Percentiles rank a stretch among this genome's conserved stretches.
phyloP scores from a whole-genome alignment of 2,113 vertebrate genomes.

The Mirounga angustirostris region DNA sequence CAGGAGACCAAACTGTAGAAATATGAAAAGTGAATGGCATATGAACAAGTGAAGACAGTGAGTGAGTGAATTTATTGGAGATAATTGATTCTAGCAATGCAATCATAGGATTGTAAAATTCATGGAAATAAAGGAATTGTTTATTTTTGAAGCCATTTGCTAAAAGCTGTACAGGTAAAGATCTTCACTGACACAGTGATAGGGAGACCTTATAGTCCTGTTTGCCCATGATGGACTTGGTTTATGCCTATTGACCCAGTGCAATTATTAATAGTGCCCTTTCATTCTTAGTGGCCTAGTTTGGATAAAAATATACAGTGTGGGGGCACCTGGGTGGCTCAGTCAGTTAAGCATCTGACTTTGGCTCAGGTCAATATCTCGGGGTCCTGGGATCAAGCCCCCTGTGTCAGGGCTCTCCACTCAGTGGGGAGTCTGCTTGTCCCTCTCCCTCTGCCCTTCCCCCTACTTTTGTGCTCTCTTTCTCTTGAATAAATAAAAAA shows the following conservation, averaged over 20 bases:
- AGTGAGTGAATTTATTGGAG: background rate
- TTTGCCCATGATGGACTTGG: background rate
- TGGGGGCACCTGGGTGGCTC: background rate
- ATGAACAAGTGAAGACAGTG: background rate
- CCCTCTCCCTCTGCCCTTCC: background rate
- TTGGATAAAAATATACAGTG: background rate
- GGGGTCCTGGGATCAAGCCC: background rate
- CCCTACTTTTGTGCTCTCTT: background rate
- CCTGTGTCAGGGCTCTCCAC: background rate
- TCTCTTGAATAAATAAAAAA: background rate
- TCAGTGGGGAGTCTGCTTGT: background rate
- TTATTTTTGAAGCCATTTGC: background rate
- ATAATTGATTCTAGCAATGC: background rate
- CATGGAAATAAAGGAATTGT: background rate
- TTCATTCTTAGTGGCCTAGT: background rate
- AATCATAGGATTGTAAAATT: background rate
- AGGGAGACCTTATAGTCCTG: background rate
- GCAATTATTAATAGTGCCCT: background rate
- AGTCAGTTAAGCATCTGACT: background rate
- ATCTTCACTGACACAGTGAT: background rate
- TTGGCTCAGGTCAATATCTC: background rate
- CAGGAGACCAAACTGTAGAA: background rate
- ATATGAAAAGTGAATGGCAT: background rate
- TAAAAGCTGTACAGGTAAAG: background rate
- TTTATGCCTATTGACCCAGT: background rate